Base-by-base conservation (phyloP, 2,888 invertebrate genomes). In the Polydrusus tereticollis region DNA sequence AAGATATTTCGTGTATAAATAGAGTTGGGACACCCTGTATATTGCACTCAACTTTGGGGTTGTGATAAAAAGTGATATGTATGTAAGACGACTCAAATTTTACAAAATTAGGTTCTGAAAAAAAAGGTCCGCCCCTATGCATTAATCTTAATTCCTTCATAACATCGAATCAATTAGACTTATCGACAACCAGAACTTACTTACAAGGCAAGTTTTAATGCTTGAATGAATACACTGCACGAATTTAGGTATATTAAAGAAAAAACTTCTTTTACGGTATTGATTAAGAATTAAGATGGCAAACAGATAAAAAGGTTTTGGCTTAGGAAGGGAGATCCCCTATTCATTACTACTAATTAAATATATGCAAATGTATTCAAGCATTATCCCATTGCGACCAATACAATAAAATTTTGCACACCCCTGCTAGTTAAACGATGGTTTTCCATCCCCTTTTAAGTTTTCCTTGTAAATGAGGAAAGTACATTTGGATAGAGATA, bases 361-460 rank as follows among this genome's bases (percentile, higher is more conserved):
- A 77, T 77, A 74, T 77, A 77, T 77, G 77, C 74, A 77, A 77
- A 77, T 77, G 72, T 71, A 52, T 66, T 52, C 55, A 47, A 29
- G 66, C 58, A 57, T 66, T 66, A 66, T 66, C 45, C 57, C 57
- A 26, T 43, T 58, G 66, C 41, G 66, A 43, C 47, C 43, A 41
- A 43, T 58, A 58, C 66, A 66, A 66, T 66, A 45, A 66, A 66
- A 66, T 36, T 58, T 58, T 36, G 21, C 29, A 33, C 45, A 52
- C 52, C 59, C 59, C 43, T 59, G 12, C 26, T 26, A 2, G 36
- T n/a, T 36, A 33, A 20, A 29, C n/a, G n/a, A n/a, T n/a, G 26
- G 0, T 43, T 16, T 41, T 43, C 23, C 16, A 16, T 59, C 59
- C 26, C 10, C 43, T 8, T 41, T 26, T 59, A 29, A 5, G 0